phyloP scores from a whole-genome alignment of 2,888 invertebrate species.

The Agrilus cyanescens region DNA sequence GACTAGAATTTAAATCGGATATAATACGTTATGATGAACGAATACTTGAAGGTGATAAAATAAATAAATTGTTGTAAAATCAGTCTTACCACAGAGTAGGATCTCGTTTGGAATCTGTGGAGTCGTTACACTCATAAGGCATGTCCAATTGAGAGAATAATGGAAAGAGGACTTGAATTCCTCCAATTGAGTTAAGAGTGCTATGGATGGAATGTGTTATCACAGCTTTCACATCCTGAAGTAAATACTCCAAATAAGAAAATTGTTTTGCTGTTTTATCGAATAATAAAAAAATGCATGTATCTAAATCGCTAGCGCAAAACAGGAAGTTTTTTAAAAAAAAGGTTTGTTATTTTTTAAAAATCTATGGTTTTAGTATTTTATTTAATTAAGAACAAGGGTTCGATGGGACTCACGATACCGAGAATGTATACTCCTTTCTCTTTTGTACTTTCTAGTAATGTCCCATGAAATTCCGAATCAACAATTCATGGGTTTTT shows the following conservation, averaged over 20 bases:
- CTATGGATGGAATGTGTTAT: constrained; percentile 99
- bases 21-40: neutral
- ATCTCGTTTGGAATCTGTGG: constrained; percentile 68
- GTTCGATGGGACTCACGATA: no score
- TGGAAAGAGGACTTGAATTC: constrained; percentile 95
- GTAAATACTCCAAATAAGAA: constrained; percentile 18
- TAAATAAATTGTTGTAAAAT: neutral
- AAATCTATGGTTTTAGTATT: no score
- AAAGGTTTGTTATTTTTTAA: no score
- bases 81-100: constrained; percentile 73
- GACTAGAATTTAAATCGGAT: neutral
- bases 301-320: no score
- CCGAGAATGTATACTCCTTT: no score
- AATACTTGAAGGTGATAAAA: neutral
- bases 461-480: no score
- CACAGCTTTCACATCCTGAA: constrained; percentile 96
- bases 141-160: constrained; percentile 95
- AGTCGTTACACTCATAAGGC: constrained; percentile 68
- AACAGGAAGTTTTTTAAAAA: no score
- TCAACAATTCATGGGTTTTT: no score
- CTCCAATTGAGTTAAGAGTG: constrained; percentile 96
- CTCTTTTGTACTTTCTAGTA: no score
- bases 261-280: no score
- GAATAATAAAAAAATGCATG: no score
- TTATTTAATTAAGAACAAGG: no score